Evolutionary conservation across 2,797 vertebrate species (phyloP).

Genomic region (Lacerta viridis): DNA sequence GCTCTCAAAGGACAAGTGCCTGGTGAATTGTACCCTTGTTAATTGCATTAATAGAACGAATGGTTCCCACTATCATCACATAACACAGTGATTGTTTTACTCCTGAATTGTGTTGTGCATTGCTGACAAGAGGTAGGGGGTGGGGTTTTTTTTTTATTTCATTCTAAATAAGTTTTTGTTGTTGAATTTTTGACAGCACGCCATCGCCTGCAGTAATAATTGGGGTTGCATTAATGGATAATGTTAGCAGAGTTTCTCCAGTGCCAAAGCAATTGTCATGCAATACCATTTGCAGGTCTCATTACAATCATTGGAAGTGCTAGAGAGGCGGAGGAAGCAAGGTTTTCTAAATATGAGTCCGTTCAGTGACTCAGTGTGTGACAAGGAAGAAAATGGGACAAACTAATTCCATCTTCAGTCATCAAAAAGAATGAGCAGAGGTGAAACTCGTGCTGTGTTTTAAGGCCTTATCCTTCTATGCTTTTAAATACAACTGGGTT

Average conservation of each 20-base stretch:
- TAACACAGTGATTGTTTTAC: neutral
- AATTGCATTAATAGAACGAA: conserved; percentile 25
- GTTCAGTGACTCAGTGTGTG: conserved; percentile 52
- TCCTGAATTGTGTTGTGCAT: neutral
- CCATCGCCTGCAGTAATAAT: conserved; percentile 41
- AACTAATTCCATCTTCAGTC: conserved; percentile 44
- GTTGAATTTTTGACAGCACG: neutral
- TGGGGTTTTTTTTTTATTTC: neutral
- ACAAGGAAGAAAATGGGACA: conserved; percentile 45
- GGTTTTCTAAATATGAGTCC: conserved; percentile 51
- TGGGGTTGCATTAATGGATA: conserved; percentile 3
- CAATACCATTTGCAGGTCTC: conserved; percentile 46
- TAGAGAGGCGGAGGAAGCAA: conserved; percentile 33
- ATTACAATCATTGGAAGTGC: conserved; percentile 40
- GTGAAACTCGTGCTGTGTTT: conserved; percentile 41
- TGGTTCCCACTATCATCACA: neutral
- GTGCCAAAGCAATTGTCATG: conserved; percentile 48
- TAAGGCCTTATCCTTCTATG: conserved; percentile 50
- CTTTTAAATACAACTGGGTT: neutral
- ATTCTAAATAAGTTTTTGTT: conserved; percentile 6
- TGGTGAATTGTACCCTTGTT: conserved; percentile 27
- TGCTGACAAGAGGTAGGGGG: conserved; percentile 10
- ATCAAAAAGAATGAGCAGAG: conserved; percentile 52
- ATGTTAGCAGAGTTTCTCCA: conserved; percentile 44
- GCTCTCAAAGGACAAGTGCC: conserved; percentile 3